phyloP scores from a whole-genome alignment of 2,797 vertebrate species.

The Syngnathus acus region DNA sequence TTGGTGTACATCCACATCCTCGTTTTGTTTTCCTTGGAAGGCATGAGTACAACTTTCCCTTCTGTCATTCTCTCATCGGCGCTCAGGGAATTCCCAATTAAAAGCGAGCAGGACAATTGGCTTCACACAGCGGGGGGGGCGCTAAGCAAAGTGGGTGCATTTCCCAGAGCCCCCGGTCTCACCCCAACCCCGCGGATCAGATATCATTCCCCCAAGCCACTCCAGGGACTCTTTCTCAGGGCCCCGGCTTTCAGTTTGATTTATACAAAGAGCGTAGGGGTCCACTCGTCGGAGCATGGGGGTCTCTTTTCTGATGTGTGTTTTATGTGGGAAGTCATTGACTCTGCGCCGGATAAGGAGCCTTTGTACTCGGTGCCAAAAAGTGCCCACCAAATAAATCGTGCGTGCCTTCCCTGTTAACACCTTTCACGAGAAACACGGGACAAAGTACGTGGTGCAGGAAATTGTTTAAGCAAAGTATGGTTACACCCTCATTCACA shows the following conservation, averaged over 20 bases:
- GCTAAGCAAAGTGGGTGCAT: constrained; percentile 34
- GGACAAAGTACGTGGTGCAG: constrained; percentile 25
- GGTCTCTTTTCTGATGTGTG: constrained; percentile 54
- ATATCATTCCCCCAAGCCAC: constrained; percentile 54
- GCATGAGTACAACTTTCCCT: constrained; percentile 43
- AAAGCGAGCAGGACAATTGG: constrained; percentile 45
- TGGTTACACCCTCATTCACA: constrained; percentile 3
- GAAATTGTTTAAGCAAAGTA: constrained; percentile 7
- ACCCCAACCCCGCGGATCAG: constrained; percentile 48
- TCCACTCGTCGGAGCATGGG: constrained; percentile 38
- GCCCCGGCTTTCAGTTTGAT: constrained; percentile 55
- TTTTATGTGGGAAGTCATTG: constrained; percentile 53
- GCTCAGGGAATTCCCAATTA: constrained; percentile 69
- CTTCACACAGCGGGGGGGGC: constrained; percentile 34
- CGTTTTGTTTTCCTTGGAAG: constrained; percentile 64
- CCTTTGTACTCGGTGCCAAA: constrained; percentile 22
- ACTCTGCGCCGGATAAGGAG: constrained; percentile 35
- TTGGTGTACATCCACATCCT: constrained; percentile 55
- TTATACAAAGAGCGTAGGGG: constrained; percentile 58
- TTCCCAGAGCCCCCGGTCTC: constrained; percentile 49
- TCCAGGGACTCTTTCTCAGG: constrained; percentile 57
- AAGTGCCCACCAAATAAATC: constrained; percentile 8
- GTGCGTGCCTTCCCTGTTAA: background rate
- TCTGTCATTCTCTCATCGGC: constrained; percentile 55
- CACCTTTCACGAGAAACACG: background rate